Conservation (phyloP, 2,797 vertebrate genomes). For the Cynodonichthys magdalenae region DNA sequence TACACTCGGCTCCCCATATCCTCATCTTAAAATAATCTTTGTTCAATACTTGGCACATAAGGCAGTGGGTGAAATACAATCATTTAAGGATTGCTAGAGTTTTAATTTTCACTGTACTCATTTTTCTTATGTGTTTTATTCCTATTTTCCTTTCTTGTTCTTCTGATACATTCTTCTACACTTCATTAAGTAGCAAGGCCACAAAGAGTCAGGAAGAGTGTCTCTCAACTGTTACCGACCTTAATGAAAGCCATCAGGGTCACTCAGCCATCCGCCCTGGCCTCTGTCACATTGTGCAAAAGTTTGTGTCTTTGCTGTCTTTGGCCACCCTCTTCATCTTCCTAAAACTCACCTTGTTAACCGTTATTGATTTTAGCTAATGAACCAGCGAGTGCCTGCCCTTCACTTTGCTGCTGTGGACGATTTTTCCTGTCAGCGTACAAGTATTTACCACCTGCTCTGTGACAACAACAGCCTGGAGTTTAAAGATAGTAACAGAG, state of each 20-base stretch:
- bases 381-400: slow-evolving; percentile 53
- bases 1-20: too few relatives aligned
- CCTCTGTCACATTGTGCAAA: slow-evolving; percentile 15
- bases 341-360: slow-evolving; percentile 51
- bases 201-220: slow-evolving; percentile 47
- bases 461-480: slow-evolving; percentile 24
- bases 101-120: slow-evolving; percentile 25
- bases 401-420: slow-evolving; percentile 41
- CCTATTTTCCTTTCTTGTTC: slow-evolving; percentile 16
- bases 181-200: slow-evolving; percentile 77
- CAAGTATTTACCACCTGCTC: slow-evolving; percentile 27
- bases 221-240: slow-evolving; percentile 38
- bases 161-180: slow-evolving; percentile 49
- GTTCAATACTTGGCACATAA: too few relatives aligned
- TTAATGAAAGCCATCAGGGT: slow-evolving; percentile 66
- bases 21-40: too few relatives aligned
- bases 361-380: slow-evolving; percentile 64
- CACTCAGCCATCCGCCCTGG: slow-evolving; percentile 39
- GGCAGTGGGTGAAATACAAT: too few relatives aligned
- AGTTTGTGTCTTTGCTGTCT: slow-evolving; percentile 25
- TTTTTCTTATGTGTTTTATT: slow-evolving; percentile 30
- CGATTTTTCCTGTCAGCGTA: slow-evolving; percentile 28
- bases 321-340: slow-evolving; percentile 27
- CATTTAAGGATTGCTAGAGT: too few relatives aligned
- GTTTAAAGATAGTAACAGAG: slow-evolving; percentile 34